Base-by-base conservation (phyloP, 2,888 invertebrate species). In the Ophioninae sp. region DNA sequence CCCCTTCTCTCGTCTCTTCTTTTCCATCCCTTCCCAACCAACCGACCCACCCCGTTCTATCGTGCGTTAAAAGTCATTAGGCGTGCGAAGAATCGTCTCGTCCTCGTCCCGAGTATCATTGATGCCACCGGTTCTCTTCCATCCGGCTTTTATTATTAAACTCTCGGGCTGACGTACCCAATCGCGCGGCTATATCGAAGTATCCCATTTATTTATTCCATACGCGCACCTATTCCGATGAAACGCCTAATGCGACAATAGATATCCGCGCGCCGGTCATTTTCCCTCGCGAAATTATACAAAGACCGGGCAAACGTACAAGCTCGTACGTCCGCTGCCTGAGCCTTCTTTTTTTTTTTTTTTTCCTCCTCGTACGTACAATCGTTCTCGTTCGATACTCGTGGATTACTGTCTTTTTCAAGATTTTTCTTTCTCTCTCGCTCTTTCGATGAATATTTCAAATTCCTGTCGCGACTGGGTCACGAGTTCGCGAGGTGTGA, bases 131-230 rank as follows among this genome's bases (percentile, higher is more conserved):
- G 81, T 72, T 73, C 39, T 70, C 44, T 69, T 83, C 73, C 81
- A 84, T 84, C 84, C 84, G 84, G 84, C 81, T 82, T 79, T 82
- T 84, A 84, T 84, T 84, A 84, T 84, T 84, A 79, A 77, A 84
- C 81, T 76, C 84, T 76, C 84, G 73, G 59, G 73, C 76, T 59
- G 79, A 75, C 84, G 75, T 84, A 81, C 78, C 65, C 84, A 84
- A 37, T n/a, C 64, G 67, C 23, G 64, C 30, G 23, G 64, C 30
- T 68, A 61, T 74, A 74, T 74, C 13, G 37, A 70, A 39, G 56
- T 13, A 56, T 50, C 7, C 37, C 79, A 84, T 84, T 82, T 73
- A 82, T 64, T 23, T 84, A 84, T 84, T 84, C 84, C 79, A 84
- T 82, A 79, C 84, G 62, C 84, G 76, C 82, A 70, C 84, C 84